Evolutionary conservation across 2,797 vertebrate genomes (phyloP).

Genomic region (Novumbra hubbsi): DNA sequence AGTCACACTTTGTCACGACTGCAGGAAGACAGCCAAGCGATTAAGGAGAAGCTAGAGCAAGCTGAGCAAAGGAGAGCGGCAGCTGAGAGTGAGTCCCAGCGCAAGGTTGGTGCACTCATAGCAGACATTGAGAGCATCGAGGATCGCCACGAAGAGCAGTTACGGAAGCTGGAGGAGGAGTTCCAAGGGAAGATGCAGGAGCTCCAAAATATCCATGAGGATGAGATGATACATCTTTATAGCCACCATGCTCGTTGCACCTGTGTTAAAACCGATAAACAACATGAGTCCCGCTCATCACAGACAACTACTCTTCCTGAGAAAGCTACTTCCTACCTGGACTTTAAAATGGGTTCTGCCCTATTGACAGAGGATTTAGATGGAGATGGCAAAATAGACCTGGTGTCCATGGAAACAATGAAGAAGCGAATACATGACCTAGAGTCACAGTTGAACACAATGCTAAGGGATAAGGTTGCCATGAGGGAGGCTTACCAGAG

Average conservation of each 20-base stretch:
- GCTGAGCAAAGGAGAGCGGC: constrained; percentile 73
- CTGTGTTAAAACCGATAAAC: constrained; percentile 69
- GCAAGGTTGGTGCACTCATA: constrained; percentile 63
- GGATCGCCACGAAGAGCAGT: constrained; percentile 70
- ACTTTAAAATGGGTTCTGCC: constrained; percentile 20
- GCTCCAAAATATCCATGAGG: constrained; percentile 81
- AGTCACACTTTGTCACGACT: constrained; percentile 70
- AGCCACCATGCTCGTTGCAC: constrained; percentile 75
- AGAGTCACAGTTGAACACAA: constrained; percentile 70
- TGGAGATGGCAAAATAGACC: constrained; percentile 13
- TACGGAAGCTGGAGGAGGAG: constrained; percentile 77
- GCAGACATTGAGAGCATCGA: constrained; percentile 76
- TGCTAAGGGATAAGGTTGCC: constrained; percentile 62
- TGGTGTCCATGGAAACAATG: constrained; percentile 60
- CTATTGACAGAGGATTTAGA: rapidly evolving
- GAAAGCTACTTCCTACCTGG: constrained; percentile 11
- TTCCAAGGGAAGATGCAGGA: constrained; percentile 85
- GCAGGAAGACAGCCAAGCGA: constrained; percentile 66
- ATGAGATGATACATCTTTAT: constrained; percentile 83
- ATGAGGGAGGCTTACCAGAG: constrained; percentile 78
- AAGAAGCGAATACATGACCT: constrained; percentile 74
- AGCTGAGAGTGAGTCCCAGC: constrained; percentile 70
- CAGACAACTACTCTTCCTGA: constrained; percentile 27
- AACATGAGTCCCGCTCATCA: constrained; percentile 16
- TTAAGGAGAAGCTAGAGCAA: constrained; percentile 68